These are phyloP conservation scores for Drosophila rubida DNA, from an alignment of 2,888 invertebrate genomes.

Conservation along the genomic window DNA sequence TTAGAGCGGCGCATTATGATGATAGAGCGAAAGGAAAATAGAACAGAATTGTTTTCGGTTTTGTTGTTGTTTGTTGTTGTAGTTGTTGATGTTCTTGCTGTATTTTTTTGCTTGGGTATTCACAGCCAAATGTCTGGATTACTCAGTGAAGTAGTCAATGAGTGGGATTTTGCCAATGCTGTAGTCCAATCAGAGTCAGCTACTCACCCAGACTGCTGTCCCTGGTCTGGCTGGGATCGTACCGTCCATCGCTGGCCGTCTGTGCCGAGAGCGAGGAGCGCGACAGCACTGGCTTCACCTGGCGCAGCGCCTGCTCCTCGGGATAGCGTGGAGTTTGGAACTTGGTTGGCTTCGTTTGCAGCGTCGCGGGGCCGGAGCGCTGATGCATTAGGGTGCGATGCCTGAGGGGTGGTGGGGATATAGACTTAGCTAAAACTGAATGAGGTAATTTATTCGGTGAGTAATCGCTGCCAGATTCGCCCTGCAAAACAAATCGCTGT, in stretches of 20 bases:
- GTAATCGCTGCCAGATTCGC: conserved; percentile 89
- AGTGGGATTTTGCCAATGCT: conserved; percentile 6
- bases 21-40: conserved; percentile 46
- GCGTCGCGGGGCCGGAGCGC: conserved; percentile 84
- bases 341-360: conserved; percentile 84
- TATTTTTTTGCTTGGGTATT: conserved; percentile 39
- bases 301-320: conserved; percentile 84
- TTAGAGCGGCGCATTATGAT: conserved; percentile 23
- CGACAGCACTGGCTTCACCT: conserved; percentile 80
- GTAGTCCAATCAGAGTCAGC: background rate
- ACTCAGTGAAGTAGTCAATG: conserved; percentile 54
- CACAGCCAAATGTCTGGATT: conserved; percentile 61
- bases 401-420: conserved; percentile 85
- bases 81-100: conserved; percentile 20
- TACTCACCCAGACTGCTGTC: conserved; percentile 85
- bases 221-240: conserved; percentile 81
- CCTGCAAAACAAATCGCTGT: conserved; percentile 82
- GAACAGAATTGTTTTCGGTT: conserved; percentile 39
- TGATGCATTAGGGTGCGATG: conserved; percentile 85
- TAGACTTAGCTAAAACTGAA: conserved; percentile 85
- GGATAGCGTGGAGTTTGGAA: conserved; percentile 85
- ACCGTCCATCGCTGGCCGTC: conserved; percentile 69
- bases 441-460: conserved; percentile 87
- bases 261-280: conserved; percentile 75
- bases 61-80: conserved; percentile 27